Evolutionary conservation across 2,888 invertebrate species (phyloP), one percentile per base, ranked within the genome.

Genomic region (Polydrusus pterygomalis): DNA sequence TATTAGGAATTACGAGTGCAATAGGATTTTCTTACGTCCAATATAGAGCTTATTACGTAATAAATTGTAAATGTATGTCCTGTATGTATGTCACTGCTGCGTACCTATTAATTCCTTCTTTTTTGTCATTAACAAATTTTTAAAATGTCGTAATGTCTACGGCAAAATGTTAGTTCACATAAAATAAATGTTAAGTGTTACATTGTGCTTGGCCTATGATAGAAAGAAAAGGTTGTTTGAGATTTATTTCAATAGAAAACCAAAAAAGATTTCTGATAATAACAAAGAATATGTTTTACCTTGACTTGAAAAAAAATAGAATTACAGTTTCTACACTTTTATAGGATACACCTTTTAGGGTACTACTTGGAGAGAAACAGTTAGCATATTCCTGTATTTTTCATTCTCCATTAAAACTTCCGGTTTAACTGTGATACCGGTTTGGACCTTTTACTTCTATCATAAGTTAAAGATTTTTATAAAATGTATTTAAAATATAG

Each of bases 21-120:
- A 69, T 69, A 58, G 58, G 58, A 58, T 69, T 25, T 58, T 25
- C 56, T 69, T 56, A 56, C 69, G 69, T 69, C 58, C 69, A 69
- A 58, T 45, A 30, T 69, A 58, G 69, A 69, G 69, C 69, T 69
- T 69, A 69, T 69, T 17, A 60, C 34, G 38, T 60, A 60, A 38
- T 13, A 54, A 67, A 68, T 38, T 11, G 10, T 63, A 60, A 60
- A 18, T 54, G 54, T 54, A 43, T 43, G 43, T n/a, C 3, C 2
- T 51, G 51, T 17, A 17, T 49, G 18, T 51, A 51, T 51, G 51
- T 17, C 15, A 34, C 56, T 15, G 34, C 15, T 56, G 34, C 9
- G 34, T 30, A 56, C 38, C 38, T 60, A 60, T 8, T 58, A 58
- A 15, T 34, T 58, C 38, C 8, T 56, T 56, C 34, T 56, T 8